phyloP scores from a whole-genome alignment of 2,797 vertebrate genomes.

The Scolopax bukidnonensis region DNA sequence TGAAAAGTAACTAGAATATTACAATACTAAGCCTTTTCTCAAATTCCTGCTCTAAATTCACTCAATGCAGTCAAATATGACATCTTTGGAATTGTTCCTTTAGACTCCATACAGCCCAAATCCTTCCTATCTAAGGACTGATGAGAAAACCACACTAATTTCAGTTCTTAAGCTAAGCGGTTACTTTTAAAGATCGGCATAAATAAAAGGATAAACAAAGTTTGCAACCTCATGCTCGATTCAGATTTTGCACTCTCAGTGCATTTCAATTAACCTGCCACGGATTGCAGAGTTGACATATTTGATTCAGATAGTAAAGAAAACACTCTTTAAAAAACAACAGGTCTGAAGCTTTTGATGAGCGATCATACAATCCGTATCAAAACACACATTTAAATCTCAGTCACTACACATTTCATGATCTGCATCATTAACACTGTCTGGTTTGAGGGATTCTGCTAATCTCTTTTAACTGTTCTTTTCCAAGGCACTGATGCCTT shows the following conservation, averaged over 20 bases:
- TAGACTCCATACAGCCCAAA: background rate
- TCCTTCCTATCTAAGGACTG: background rate
- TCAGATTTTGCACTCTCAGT: conserved; percentile 30
- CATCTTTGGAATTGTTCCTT: background rate
- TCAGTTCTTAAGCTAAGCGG: background rate
- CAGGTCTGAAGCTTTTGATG: conserved; percentile 43
- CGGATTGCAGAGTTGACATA: conserved; percentile 41
- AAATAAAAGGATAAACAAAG: conserved; percentile 37
- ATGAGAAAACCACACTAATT: background rate
- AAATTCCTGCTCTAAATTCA: background rate
- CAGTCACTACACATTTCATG: conserved; percentile 21
- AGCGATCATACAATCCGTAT: conserved; percentile 5
- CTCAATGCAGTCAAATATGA: background rate
- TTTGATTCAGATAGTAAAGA: conserved; percentile 38
- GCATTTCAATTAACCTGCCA: conserved; percentile 53
- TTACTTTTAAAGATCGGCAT: background rate
- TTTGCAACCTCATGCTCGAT: conserved; percentile 25
- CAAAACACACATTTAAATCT: conserved; percentile 39
- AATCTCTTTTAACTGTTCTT: conserved; percentile 22
- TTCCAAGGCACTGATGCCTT: conserved; percentile 19
- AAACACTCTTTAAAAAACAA: conserved; percentile 13
- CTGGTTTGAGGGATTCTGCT: conserved; percentile 43
- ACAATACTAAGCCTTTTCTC: background rate
- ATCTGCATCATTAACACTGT: conserved; percentile 35
- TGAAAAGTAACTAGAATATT: background rate